Base-by-base conservation (phyloP, 2,797 vertebrate species). In the Darevskia mixta region DNA sequence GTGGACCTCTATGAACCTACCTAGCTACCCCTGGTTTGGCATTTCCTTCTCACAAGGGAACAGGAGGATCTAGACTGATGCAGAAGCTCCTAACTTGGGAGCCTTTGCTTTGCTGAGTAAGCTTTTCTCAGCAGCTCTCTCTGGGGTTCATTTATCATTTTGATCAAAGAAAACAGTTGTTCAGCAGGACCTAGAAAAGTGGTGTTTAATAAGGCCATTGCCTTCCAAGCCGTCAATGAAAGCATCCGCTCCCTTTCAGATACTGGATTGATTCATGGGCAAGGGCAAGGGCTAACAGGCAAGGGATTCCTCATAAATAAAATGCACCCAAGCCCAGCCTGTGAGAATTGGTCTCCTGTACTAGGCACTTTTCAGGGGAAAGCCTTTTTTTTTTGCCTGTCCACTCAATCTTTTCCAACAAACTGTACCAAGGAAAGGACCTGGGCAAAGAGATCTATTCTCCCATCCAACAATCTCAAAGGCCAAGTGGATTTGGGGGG, bases 111-210 rank as follows among this genome's bases (percentile, higher is more conserved):
- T 78, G 43, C 29, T 32, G 38, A 82, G 69, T 32, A 66, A 69
- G 15, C 32, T 61, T 77, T 87, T 73, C 27, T 73, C 55, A 61
- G n/a, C 78, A 73, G 32, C 13, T 41, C 11, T 41, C 73, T 45
- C 35, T 58, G 20, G 66, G 35, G 17, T 13, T 71, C 77, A 71
- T 88, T 83, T 71, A 71, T 58, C 75, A 58, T 71, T 8, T 61
- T 71, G 64, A 83, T 83, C 32, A 88, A 61, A 64, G 38, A 87
- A n/a, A 83, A 38, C 2, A 32, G 32, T 43, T 71, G 64, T 67
- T 18, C 27, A 58, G 61, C 64, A 66, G 17, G 41, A 83, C 32
- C 32, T 58, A 61, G 25, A 4, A 77, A 83, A 38, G 45, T 49
- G 43, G 27, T 79, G 8, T 61, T 78, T 55, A 58, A 58, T 79